Conservation (phyloP, 2,888 invertebrate species). For the Chymomyza amoena region DNA sequence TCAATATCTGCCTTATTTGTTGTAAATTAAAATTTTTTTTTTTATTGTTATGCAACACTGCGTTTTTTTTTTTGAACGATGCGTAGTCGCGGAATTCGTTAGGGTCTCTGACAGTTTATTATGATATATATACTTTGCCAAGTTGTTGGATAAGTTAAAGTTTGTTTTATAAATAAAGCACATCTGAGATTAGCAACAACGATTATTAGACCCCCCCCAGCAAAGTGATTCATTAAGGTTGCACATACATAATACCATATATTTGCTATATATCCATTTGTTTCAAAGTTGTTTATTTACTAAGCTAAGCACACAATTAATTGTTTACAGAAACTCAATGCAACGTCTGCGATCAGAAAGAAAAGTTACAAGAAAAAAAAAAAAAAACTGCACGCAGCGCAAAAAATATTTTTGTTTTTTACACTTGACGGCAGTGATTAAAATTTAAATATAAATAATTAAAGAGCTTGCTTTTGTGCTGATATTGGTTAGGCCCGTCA, state of each 20-base stretch:
- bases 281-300: not conserved
- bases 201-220: no score
- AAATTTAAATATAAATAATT: not conserved
- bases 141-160: no score
- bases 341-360: not conserved
- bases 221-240: no score
- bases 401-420: not conserved
- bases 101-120: no score
- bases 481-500: not conserved
- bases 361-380: not conserved
- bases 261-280: not conserved
- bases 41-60: no score
- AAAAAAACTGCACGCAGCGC: not conserved
- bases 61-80: no score
- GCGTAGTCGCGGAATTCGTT: no score
- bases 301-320: not conserved
- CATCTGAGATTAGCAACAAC: no score
- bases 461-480: not conserved
- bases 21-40: no score
- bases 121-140: no score
- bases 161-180: no score
- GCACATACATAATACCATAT: not conserved
- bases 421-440: not conserved
- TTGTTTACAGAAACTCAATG: not conserved
- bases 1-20: no score